A percentile compares a stretch with the other conserved stretches of the same genome.
Evolutionary conservation across 2,113 vertebrate species (phyloP).

Genomic region (Athene noctua): DNA sequence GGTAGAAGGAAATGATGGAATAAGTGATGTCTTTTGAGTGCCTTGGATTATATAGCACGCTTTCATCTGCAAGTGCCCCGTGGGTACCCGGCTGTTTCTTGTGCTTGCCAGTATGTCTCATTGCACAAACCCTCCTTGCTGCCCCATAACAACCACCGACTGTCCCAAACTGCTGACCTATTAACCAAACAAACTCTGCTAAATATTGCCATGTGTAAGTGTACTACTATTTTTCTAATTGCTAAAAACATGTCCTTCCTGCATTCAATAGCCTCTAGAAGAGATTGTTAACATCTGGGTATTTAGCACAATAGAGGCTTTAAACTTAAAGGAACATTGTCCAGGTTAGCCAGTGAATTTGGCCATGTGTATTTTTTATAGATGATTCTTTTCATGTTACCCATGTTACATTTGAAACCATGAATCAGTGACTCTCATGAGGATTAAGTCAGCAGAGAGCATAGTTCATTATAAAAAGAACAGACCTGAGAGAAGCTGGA

Average conservation of each 20-base stretch:
- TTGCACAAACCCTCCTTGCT: neutral
- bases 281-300: slow-evolving; percentile 69
- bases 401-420: neutral
- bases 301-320: slow-evolving; percentile 48
- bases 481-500: neutral
- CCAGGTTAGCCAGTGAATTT: slow-evolving; percentile 15
- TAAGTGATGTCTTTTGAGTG: neutral
- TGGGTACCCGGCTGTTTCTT: neutral
- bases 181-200: slow-evolving; percentile 60
- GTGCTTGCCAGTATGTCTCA: fast-evolving
- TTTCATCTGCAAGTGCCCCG: neutral
- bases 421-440: neutral
- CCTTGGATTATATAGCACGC: neutral
- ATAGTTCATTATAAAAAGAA: neutral
- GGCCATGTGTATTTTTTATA: neutral
- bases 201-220: slow-evolving; percentile 70
- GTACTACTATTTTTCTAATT: slow-evolving; percentile 65
- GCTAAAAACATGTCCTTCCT: slow-evolving; percentile 68
- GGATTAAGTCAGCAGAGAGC: neutral
- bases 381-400: neutral
- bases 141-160: slow-evolving; percentile 3
- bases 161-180: slow-evolving; percentile 45
- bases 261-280: slow-evolving; percentile 26
- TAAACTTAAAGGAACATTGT: slow-evolving; percentile 37
- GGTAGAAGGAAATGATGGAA: neutral